Evolutionary conservation across 2,113 vertebrate genomes (phyloP), one percentile per base, ranked within the genome.

Genomic region (Pongo abelii): DNA sequence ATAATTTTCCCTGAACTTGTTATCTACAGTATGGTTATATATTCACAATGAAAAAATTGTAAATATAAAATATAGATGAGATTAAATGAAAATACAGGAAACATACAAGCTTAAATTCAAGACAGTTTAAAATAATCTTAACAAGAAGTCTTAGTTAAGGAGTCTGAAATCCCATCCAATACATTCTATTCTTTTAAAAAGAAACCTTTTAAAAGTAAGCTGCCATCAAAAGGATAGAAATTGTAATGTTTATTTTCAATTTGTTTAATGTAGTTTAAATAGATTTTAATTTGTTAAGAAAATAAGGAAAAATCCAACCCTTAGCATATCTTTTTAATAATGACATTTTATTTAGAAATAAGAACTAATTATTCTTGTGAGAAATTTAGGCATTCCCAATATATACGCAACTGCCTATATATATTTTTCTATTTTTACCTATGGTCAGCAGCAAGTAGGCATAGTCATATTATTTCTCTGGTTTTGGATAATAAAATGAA

Each of bases 111-210:
- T 97, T 83, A 55, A 95, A 50, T 97, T 98, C 12, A 97, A 93
- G 94, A 94, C 40, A 97, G 70, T 80, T 91, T 95, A 80, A 97
- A 95, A 97, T 98, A 32, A 77, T 30, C 72, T 94, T 93, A n/a
- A 67, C 13, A 91, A 93, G 92, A 98, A 97, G 23, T 74, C 74
- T 89, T 84, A 91, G 46, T 6, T 89, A 25, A 93, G n/a, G 85
- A 83, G 20, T 64, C 84, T 40, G 50, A 96, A 94, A 94, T 80
- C 12, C 27, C 32, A 95, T 50, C 25, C 1, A 78, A 46, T 74
- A 70, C 14, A 43, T 55, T 84, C 80, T 75, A 27, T 69, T 69
- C 16, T 40, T 40, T 20, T 30, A 69, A 87, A 74, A 80, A 67
- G 11, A 72, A 80, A 23, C 0, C 30, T 79, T 30, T 25, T 20